Base-by-base conservation (phyloP, 2,113 vertebrate genomes). In the Osmerus mordax region DNA sequence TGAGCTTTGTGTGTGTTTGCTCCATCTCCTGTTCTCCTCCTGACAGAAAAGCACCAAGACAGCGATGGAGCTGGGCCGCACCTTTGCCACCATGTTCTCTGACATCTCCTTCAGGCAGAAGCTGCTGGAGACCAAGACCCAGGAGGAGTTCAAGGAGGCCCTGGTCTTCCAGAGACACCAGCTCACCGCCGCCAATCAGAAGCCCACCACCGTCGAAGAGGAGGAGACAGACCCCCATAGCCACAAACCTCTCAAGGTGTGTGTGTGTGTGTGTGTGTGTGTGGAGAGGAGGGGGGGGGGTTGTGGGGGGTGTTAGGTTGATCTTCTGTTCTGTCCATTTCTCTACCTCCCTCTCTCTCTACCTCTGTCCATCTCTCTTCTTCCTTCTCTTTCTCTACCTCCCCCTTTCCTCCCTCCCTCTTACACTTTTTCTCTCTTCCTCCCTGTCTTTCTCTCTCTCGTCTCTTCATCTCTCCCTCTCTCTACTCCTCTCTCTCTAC, bases 31-130 rank as follows among this genome's bases (percentile, higher is more conserved):
- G 18, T 36, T 65, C 63, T 65, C 36, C n/a, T 65, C 36, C 32
- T 13, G 16, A 1, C 83, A 98, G 96, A 99, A 99, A 95, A 99
- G 96, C 84, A 99, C 97, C 73, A 99, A 99, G 91, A 99, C 97
- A 0, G 96, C 96, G 0, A 95, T 93, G 51, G 97, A 99, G 82
- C 93, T 99, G 74, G 97, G 95, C 4, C 87, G 97, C 70, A 99
- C 97, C 0, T 99, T 98, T 54, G 95, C 96, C 82, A 99, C 97
- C 0, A 96, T 99, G 92, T 99, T 99, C 86, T 95, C 96, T 0
- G 96, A 99, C 88, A 99, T 99, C 67, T 92, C 94, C 67, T 98
- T 99, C 90, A 91, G 97, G 19, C 96, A 97, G 92, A 97, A 97
- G 77, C 96, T 99, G 41, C 89, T 99, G 69, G 95, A 94, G 84